Base-by-base conservation (phyloP, 37 sponge, comb jelly and placozoan genomes). In the Chondrosia reniformis region DNA sequence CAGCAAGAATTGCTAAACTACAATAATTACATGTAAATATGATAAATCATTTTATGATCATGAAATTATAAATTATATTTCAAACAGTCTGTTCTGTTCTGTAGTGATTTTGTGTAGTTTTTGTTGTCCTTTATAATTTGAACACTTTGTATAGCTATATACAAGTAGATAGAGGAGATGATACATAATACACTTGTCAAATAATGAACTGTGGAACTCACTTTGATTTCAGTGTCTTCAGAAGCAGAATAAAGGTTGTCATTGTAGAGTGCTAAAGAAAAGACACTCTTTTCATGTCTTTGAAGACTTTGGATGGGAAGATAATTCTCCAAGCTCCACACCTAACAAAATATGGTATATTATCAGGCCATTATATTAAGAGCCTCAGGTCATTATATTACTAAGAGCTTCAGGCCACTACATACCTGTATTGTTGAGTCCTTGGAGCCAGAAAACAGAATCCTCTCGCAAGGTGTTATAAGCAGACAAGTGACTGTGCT, bases 201-300 rank as follows among this genome's bases (percentile, higher is more conserved):
- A n/a, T n/a, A n/a, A n/a, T n/a, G n/a, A n/a, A n/a, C n/a, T n/a
- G n/a, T n/a, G n/a, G n/a, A 30, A 57, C 79, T 65, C 25, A 95
- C 96, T 71, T 95, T 95, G 55, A 95, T 95, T 67, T 95, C 96
- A 69, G 77, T 85, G 75, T 95, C 96, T 55, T 95, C 96, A 22
- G 96, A 95, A 45, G 88, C 92, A 43, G 92, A 84, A 77, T 86
- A 91, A 62, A 95, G 83, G 33, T 83, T 76, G 65, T 95, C 96
- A 33, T 89, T 84, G 56, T 67, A 83, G n/a, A 95, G 25, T 12
- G 93, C 83, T 40, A 95, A 43, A 19, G 90, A 75, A 21, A 84
- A 76, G 36, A 95, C 83, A 15, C 89, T 63, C 49, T 82, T 85
- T 79, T 95, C 96, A 37, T 95, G 96, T 69, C 96, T 83, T 52